Evolutionary conservation across 1,140 invertebrate species (phyloP), one percentile per base, ranked within the genome.

Genomic region (Lucilia cuprina): DNA sequence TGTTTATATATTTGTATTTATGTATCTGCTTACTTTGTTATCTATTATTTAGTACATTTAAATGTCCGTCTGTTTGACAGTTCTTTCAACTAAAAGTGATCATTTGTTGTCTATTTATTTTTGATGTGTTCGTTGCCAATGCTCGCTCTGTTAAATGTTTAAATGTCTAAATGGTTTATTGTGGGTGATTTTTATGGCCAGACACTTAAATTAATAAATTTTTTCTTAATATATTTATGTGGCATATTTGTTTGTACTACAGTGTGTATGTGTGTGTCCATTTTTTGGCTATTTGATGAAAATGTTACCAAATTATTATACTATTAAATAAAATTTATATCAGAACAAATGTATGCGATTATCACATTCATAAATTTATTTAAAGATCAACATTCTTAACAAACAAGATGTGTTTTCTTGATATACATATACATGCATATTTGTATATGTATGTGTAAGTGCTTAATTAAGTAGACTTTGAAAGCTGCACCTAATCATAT

Each of bases 111-210:
- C 49, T 12, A 55, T 55, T 55, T 55, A 30, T 77, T 77, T 35
- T 30, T 77, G 74, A 30, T 77, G 74, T 35, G 25, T 17, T 30
- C 30, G 75, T n/a, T 41, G 74, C n/a, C n/a, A 60, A 17, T 17
- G 55, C n/a, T 55, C 50, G 9, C 49, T 17, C 25, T n/a, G 55
- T 17, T n/a, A 60, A 60, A 7, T 60, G 55, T 60, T 21, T 70
- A 21, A 70, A 25, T 21, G n/a, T 19, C 21, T 70, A 21, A 70
- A 49, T 80, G 41, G n/a, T 80, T 80, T 49, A 80, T 80, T 47
- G 77, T 80, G 77, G 77, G 77, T 80, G 77, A 80, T 49, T 49
- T 80, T 80, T 80, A 80, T 80, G 77, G 77, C n/a, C 41, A 80
- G 77, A 80, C 47, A 49, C 75, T 78, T 19, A 60, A 60, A 60